phyloP scores from a whole-genome alignment of 2,113 vertebrate species.

The Tor tambroides region DNA sequence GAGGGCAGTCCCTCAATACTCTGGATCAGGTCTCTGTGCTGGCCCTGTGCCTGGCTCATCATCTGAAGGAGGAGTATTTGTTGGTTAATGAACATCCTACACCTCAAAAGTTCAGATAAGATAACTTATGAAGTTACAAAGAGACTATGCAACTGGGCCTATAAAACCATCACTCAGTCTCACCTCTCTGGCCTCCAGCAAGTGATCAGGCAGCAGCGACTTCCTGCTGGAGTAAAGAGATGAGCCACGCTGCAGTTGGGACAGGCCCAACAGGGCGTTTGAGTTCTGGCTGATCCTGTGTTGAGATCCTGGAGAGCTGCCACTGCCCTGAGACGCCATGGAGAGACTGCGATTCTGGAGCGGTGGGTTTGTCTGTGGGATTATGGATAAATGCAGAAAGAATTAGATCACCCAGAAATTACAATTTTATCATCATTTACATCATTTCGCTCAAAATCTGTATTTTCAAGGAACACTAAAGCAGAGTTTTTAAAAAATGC shows the following conservation, averaged over 20 bases:
- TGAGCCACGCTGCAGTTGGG: constrained; percentile 81
- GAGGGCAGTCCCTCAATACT: constrained; percentile 91
- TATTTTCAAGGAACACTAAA: neutral
- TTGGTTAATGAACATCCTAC: neutral
- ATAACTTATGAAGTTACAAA: neutral
- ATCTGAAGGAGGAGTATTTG: constrained; percentile 75
- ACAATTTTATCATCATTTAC: too few species aligned
- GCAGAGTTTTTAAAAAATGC: neutral
- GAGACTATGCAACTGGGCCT: neutral
- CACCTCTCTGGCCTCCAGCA: constrained; percentile 95
- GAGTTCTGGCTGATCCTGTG: constrained; percentile 89
- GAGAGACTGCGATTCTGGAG: constrained; percentile 96
- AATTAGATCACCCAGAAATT: neutral
- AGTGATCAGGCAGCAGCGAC: constrained; percentile 90
- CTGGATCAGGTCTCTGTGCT: constrained; percentile 93
- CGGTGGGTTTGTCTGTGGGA: constrained; percentile 89
- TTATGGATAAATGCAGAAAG: neutral
- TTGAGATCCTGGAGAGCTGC: constrained; percentile 87
- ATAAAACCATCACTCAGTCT: constrained; percentile 50
- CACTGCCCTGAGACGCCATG: constrained; percentile 89
- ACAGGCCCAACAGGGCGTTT: constrained; percentile 82
- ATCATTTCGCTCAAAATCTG: neutral
- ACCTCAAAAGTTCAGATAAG: neutral
- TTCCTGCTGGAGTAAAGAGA: constrained; percentile 80
- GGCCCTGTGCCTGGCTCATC: constrained; percentile 95